Percentiles rank a stretch among this genome's conserved stretches.
Conservation (phyloP, 2,888 invertebrate species). For the Nephrotoma guestfalica region DNA sequence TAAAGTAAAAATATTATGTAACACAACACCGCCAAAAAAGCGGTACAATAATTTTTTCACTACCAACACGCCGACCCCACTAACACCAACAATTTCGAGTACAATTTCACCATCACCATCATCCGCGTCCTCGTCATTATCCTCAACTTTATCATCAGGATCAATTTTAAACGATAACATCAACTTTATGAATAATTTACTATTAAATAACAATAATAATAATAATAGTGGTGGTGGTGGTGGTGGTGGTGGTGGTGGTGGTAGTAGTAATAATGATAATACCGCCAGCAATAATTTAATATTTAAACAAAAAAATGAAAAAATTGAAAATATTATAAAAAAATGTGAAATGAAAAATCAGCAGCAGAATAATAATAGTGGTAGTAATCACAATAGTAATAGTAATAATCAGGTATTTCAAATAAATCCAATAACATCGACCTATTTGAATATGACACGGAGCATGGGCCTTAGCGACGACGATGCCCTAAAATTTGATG, state of each 20-base stretch:
- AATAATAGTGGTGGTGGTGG: background rate
- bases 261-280: background rate
- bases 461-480: slow-evolving; percentile 50
- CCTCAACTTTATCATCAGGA: background rate
- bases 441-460: slow-evolving; percentile 73
- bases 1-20: slow-evolving; percentile 12
- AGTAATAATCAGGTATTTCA: slow-evolving; percentile 22
- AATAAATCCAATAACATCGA: slow-evolving; percentile 73
- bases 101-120: background rate
- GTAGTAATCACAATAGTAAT: background rate
- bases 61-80: background rate
- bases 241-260: background rate
- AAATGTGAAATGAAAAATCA: slow-evolving; percentile 2
- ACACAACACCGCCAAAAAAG: slow-evolving; percentile 14
- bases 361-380: background rate
- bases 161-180: background rate
- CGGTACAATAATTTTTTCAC: slow-evolving; percentile 5
- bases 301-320: background rate
- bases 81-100: background rate
- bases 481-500: slow-evolving; percentile 43
- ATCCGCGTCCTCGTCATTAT: background rate
- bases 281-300: background rate
- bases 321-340: slow-evolving; percentile 2
- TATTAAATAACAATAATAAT: background rate
- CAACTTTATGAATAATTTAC: slow-evolving; percentile 1